phyloP scores from a whole-genome alignment of 2,113 vertebrate genomes.

The Lepus americanus region DNA sequence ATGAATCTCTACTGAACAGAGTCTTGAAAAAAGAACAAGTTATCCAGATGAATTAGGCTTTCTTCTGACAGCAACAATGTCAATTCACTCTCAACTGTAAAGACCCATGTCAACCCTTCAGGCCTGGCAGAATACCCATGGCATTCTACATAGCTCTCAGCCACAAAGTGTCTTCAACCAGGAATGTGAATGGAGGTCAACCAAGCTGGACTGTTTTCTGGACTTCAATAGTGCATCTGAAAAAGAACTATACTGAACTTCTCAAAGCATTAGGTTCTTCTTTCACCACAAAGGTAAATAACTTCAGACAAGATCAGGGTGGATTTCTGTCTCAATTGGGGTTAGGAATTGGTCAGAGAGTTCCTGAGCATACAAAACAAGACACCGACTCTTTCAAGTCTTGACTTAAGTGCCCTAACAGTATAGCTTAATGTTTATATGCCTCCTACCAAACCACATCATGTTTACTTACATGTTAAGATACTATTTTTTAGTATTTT shows the following conservation, averaged over 20 bases:
- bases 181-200: background rate
- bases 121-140: background rate
- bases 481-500: background rate
- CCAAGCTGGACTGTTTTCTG: background rate
- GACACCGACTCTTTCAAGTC: slow-evolving; percentile 19
- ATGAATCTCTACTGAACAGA: background rate
- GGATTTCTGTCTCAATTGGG: background rate
- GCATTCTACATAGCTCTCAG: background rate
- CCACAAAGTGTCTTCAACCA: background rate
- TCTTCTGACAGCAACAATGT: background rate
- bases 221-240: background rate
- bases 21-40: background rate
- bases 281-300: background rate
- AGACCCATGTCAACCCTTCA: background rate
- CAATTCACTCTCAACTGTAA: background rate
- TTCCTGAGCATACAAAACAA: background rate
- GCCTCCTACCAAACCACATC: background rate
- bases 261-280: background rate
- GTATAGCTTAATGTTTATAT: background rate
- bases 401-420: background rate
- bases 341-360: background rate
- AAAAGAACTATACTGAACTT: background rate
- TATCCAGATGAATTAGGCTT: background rate
- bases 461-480: background rate
- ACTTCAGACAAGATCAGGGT: background rate